A percentile compares a stretch with the other conserved stretches of the same genome.
phyloP scores from a whole-genome alignment of 2,113 vertebrate species.

The Mola mola region DNA sequence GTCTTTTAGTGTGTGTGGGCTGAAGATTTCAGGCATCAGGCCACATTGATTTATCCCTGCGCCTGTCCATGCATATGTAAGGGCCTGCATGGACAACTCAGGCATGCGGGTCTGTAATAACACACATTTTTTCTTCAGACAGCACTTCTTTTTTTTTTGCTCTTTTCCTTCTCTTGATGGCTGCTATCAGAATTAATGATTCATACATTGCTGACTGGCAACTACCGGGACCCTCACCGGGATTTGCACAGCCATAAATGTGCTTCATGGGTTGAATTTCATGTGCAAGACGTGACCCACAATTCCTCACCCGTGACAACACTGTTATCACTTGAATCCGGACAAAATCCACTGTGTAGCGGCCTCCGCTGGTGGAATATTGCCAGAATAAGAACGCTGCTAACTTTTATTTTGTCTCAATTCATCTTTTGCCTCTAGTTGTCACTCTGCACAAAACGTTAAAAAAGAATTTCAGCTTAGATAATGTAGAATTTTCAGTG shows the following conservation, averaged over 20 bases:
- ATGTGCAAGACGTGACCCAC: conserved; percentile 25
- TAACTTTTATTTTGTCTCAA: too few relatives aligned
- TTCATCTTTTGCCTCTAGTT: too few relatives aligned
- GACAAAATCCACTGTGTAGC: too few relatives aligned
- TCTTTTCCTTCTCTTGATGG: neutral
- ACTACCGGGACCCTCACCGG: conserved; percentile 1
- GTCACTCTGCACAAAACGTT: too few relatives aligned
- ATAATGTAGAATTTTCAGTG: too few relatives aligned
- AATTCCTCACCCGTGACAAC: conserved; percentile 25
- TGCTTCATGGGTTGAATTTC: conserved; percentile 23
- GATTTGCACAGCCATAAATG: conserved; percentile 7
- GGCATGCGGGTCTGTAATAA: neutral
- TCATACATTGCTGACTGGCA: conserved; percentile 28
- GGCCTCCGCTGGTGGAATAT: too few relatives aligned
- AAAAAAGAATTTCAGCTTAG: too few relatives aligned
- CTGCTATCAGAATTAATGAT: conserved; percentile 33
- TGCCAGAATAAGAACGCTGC: too few relatives aligned
- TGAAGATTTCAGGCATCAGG: neutral
- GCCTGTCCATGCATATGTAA: neutral
- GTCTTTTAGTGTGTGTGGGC: conserved; percentile 1
- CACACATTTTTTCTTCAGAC: conserved; percentile 11
- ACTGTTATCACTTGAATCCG: conserved; percentile 26
- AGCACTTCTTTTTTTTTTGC: conserved; percentile 10
- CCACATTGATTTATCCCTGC: neutral
- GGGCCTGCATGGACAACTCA: conserved; percentile 6